phyloP scores from a whole-genome alignment of 2,888 invertebrate species.

The Cerceris rybyensis region DNA sequence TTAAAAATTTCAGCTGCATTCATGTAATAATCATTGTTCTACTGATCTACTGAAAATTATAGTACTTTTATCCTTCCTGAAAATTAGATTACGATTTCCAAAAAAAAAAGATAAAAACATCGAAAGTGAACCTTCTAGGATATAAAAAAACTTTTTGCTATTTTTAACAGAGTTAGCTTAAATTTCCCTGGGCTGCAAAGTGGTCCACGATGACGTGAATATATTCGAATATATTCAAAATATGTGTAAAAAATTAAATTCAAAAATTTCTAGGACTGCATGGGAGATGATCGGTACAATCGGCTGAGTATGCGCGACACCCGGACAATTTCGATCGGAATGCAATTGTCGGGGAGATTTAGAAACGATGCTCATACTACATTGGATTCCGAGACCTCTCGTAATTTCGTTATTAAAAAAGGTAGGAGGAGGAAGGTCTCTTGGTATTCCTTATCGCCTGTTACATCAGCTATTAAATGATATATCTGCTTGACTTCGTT shows the following conservation, averaged over 20 bases:
- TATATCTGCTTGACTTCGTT: background rate
- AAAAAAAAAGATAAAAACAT: no score
- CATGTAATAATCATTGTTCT: no score
- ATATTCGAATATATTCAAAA: background rate
- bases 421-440: background rate
- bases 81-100: no score
- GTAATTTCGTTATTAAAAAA: conserved; percentile 58
- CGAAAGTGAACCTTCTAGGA: no score
- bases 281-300: conserved; percentile 23
- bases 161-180: no score
- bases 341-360: conserved; percentile 56
- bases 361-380: conserved; percentile 47
- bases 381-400: conserved; percentile 40
- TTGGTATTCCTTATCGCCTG: conserved; percentile 45
- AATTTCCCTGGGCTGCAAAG: no score
- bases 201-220: background rate
- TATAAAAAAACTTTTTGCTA: no score
- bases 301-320: conserved; percentile 47
- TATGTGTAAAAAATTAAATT: conserved; percentile 28
- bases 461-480: background rate
- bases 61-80: no score
- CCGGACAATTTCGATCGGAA: conserved; percentile 49
- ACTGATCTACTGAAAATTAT: no score
- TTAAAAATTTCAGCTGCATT: no score
- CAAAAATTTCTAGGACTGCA: conserved; percentile 46